These are phyloP conservation scores for Dendrolimus houi DNA, from an alignment of 2,888 invertebrate species.

Conservation along the genomic window DNA sequence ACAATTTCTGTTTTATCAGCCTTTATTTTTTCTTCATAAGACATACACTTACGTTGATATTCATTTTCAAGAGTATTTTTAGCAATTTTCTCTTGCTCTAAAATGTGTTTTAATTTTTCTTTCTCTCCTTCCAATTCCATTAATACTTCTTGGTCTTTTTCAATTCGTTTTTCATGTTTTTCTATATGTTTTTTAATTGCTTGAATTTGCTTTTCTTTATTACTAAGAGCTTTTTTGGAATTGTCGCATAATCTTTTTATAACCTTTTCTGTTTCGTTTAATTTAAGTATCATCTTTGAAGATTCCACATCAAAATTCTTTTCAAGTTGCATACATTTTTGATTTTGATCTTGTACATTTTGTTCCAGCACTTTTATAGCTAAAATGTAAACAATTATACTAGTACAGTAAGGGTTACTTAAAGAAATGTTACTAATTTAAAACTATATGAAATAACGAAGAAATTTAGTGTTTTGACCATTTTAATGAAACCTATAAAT, in stretches of 20 bases:
- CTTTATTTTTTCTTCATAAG: background rate
- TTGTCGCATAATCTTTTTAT: slow-evolving; percentile 23
- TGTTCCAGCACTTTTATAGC: slow-evolving; percentile 27
- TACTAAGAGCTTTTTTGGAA: slow-evolving; percentile 17
- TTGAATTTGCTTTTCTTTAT: slow-evolving; percentile 24
- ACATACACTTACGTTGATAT: slow-evolving; percentile 25
- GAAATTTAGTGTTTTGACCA: no score
- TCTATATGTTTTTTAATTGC: slow-evolving; percentile 25
- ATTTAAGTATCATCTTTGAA: slow-evolving; percentile 25
- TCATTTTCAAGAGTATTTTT: slow-evolving; percentile 30
- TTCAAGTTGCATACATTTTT: slow-evolving; percentile 25
- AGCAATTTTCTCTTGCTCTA: slow-evolving; percentile 21
- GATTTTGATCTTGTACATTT: slow-evolving; percentile 25
- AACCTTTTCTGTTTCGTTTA: slow-evolving; percentile 28
- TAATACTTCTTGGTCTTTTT: slow-evolving; percentile 16
- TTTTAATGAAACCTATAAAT: no score
- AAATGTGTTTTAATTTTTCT: slow-evolving; percentile 18
- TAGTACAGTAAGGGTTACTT: no score
- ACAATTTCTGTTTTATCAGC: background rate
- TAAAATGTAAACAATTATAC: slow-evolving; percentile 14
- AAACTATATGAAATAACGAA: background rate
- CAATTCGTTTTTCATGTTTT: slow-evolving; percentile 18
- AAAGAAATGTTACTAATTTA: background rate
- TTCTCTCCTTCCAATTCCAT: slow-evolving; percentile 22
- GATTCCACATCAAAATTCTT: slow-evolving; percentile 26